Percentiles rank a stretch among this genome's conserved stretches.
Evolutionary conservation across 1,140 invertebrate genomes (phyloP).

Genomic region (Hylaeus volcanicus): DNA sequence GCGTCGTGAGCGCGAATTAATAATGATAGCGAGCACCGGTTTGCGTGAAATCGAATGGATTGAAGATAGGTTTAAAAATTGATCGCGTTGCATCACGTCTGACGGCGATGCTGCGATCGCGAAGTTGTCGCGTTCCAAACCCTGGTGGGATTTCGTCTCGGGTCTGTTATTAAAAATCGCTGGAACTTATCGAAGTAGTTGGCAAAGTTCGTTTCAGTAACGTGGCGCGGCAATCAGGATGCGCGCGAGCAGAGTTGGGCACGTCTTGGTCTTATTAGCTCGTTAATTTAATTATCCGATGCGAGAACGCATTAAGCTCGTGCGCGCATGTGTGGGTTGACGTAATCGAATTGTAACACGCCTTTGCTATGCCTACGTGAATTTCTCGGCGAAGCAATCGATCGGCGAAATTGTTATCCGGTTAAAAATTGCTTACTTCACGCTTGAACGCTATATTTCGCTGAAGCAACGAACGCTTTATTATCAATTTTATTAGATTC

Average conservation of each 20-base stretch:
- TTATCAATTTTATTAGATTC: neutral
- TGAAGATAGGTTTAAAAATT: neutral
- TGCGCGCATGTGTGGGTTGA: neutral
- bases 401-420: neutral
- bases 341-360: constrained; percentile 37
- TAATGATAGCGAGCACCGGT: neutral
- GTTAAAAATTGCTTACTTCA: no score
- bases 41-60: neutral
- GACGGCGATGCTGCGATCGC: neutral
- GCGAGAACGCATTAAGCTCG: constrained; percentile 23
- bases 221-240: neutral
- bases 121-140: neutral
- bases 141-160: neutral
- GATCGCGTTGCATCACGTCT: neutral
- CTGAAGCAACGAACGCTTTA: no score
- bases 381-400: neutral
- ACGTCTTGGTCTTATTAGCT: constrained; percentile 29
- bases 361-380: constrained; percentile 18
- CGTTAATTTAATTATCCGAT: constrained; percentile 40
- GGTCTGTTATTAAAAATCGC: constrained; percentile 4
- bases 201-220: neutral
- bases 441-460: no score
- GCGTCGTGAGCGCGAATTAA: neutral
- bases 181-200: neutral
- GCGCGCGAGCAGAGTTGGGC: neutral